phyloP scores from a whole-genome alignment of 2,113 vertebrate genomes.

The Platichthys flesus region DNA sequence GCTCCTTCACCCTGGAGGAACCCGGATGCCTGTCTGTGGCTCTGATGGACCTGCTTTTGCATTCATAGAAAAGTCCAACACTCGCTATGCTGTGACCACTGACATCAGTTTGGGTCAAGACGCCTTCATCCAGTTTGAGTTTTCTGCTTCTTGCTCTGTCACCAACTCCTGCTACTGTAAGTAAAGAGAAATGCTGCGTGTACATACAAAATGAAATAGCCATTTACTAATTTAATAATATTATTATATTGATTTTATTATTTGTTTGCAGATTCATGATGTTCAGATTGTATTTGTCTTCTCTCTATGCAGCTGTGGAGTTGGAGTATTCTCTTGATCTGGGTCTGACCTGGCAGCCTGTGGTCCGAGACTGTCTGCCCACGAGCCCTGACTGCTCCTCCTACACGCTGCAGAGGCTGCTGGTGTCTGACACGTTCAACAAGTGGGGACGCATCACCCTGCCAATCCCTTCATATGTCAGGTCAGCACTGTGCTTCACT shows the following conservation, averaged over 20 bases:
- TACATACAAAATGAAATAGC: too few species aligned
- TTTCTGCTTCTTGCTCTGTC: constrained; percentile 97
- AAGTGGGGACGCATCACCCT: constrained; percentile 96
- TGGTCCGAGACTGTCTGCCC: constrained; percentile 93
- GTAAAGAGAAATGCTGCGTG: constrained; percentile 1
- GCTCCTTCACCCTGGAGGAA: constrained; percentile 97
- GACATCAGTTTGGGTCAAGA: constrained; percentile 95
- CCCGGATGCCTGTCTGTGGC: constrained; percentile 96
- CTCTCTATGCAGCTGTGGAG: constrained; percentile 87
- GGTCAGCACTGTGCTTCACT: constrained; percentile 77
- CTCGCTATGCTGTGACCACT: constrained; percentile 94
- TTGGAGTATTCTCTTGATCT: constrained; percentile 96
- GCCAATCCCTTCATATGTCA: constrained; percentile 92
- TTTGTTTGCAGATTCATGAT: background rate
- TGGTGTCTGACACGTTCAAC: constrained; percentile 96
- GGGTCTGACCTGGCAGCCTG: constrained; percentile 90
- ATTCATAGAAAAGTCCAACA: constrained; percentile 98
- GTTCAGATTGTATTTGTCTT: background rate
- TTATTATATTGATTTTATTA: background rate
- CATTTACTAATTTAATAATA: background rate
- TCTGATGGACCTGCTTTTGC: constrained; percentile 94
- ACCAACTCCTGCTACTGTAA: constrained; percentile 98
- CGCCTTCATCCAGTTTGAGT: constrained; percentile 96
- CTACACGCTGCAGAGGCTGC: constrained; percentile 92
- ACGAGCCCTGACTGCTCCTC: constrained; percentile 92